A percentile compares a stretch with the other conserved stretches of the same genome.
These are phyloP conservation scores for Manis pentadactyla DNA, from an alignment of 2,797 vertebrate genomes.

Conservation along the genomic window DNA sequence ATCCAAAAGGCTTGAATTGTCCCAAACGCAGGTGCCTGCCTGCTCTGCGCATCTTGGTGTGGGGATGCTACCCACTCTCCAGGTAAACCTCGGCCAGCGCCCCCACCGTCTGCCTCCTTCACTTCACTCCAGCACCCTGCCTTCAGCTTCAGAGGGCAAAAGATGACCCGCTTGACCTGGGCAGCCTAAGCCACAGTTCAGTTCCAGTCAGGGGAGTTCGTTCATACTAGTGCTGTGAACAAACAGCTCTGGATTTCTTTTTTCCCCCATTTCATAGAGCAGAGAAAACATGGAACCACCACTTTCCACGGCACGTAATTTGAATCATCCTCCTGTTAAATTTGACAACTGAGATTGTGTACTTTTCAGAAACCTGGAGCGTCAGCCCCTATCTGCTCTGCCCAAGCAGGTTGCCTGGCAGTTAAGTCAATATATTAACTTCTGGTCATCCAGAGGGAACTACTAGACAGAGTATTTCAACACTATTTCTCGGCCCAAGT, in stretches of 20 bases:
- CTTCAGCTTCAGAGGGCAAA: background rate
- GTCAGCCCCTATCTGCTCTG: background rate
- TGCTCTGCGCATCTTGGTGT: fast-evolving
- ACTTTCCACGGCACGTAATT: background rate
- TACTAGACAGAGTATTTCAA: background rate
- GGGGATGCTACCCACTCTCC: background rate
- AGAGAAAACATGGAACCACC: background rate
- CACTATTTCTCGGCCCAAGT: background rate
- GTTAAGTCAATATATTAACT: background rate
- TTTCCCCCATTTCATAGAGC: background rate
- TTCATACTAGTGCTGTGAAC: background rate
- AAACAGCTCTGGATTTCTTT: background rate
- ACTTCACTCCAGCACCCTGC: background rate
- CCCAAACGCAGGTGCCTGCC: background rate
- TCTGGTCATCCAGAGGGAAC: slow-evolving; percentile 34
- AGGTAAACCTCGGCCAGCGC: background rate
- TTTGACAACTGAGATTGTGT: background rate
- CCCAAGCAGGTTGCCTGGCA: background rate
- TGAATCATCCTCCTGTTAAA: background rate
- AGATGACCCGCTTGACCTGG: fast-evolving
- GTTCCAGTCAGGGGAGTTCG: background rate
- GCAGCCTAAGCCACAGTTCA: background rate
- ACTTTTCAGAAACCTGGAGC: background rate
- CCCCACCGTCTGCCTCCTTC: background rate
- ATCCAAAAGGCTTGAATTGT: background rate